Base-by-base conservation (phyloP, 1,140 invertebrate genomes). In the Cydia splendana region DNA sequence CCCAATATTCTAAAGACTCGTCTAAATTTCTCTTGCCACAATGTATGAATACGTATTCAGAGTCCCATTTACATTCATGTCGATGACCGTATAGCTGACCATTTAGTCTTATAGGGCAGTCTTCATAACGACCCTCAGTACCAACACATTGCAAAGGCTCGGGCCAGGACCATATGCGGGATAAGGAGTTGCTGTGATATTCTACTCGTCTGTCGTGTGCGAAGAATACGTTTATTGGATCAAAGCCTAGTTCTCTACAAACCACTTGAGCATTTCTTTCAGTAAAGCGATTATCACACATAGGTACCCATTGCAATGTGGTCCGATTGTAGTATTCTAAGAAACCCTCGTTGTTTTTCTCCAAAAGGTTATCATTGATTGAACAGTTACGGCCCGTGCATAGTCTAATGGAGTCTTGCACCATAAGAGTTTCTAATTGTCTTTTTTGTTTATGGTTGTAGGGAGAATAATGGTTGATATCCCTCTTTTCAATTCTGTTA, bases 301-400 rank as follows among this genome's bases (percentile, higher is more conserved):
- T 96, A 0, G 99, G 98, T 53, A 99, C 97, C 98, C 98, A 99
- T 88, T 99, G 98, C 10, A 98, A 92, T 0, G 98, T 99, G 4
- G 99, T 99, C 75, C 94, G 94, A 90, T 99, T 99, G 88, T 97
- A 99, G 83, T 98, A 96, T 93, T 99, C 98, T 45, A 99, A 91
- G 86, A 99, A 99, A 51, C 96, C 97, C 94, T 96, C 96, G 30
- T 95, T 95, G 1, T 91, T 93, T 62, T 91, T 83, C 18, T 92
- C 92, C 10, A 86, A 83, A n/a, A 93, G 83, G 76, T 94, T 93
- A 75, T 94, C 91, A 84, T 86, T 91, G 9, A 91, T 91, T 0
- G 94, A 93, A 80, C 97, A 98, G 82, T 96, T 96, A 78, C 95
- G 94, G 65, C 95, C 95, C 65, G 96, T 96, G 81, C 97, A 98